These are phyloP conservation scores for Heloderma charlesbogerti DNA, from an alignment of 2,113 vertebrate genomes.

Conservation along the genomic window DNA sequence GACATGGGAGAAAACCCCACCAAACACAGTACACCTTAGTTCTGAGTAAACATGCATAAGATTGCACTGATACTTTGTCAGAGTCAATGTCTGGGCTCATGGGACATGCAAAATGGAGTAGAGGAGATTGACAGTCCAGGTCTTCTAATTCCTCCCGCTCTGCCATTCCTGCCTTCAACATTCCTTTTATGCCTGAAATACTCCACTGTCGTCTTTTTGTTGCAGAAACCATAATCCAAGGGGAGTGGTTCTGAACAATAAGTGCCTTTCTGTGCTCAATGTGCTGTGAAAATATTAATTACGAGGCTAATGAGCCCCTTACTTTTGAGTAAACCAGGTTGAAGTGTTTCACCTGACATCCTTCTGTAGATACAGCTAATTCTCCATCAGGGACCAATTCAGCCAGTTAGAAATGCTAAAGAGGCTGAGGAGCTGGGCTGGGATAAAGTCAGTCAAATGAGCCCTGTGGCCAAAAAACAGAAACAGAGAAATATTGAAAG, in stretches of 20 bases:
- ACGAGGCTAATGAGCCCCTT: slow-evolving; percentile 7
- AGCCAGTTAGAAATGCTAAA: slow-evolving; percentile 23
- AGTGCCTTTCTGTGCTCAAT: not conserved
- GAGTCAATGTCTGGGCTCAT: not conserved
- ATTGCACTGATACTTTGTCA: not conserved
- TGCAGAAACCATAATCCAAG: not conserved
- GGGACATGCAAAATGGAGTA: not conserved
- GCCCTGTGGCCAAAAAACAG: slow-evolving; percentile 1
- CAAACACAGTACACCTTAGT: not conserved
- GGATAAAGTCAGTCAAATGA: slow-evolving; percentile 20
- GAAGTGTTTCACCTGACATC: slow-evolving; percentile 3
- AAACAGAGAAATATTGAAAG: slow-evolving; percentile 10
- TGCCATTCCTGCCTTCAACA: not conserved
- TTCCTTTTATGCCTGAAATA: not conserved
- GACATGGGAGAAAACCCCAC: not conserved
- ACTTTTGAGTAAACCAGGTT: slow-evolving; percentile 14
- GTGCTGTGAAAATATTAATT: slow-evolving; percentile 18
- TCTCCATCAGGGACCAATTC: not conserved
- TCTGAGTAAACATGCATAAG: not conserved
- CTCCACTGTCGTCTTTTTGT: not conserved
- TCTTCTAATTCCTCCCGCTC: too few species aligned
- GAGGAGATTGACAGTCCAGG: not conserved
- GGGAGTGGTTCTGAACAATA: not conserved
- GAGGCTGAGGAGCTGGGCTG: not conserved
- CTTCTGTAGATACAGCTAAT: not conserved